Evolutionary conservation across 2,113 vertebrate species (phyloP).

Genomic region (Hyperoodon ampullatus): DNA sequence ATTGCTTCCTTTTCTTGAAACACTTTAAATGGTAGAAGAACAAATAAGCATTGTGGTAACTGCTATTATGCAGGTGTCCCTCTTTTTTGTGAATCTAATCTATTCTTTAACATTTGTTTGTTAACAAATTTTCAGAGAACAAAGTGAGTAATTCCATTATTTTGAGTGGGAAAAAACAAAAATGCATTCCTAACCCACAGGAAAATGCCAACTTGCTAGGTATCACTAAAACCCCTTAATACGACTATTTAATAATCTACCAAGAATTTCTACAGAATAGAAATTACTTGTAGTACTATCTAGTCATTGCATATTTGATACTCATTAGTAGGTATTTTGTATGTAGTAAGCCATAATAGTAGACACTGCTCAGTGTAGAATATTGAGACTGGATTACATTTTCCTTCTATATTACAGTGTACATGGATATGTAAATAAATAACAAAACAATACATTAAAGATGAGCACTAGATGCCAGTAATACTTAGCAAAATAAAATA

Average conservation of each 20-base stretch:
- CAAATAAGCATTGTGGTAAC: not conserved
- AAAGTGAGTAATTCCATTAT: not conserved
- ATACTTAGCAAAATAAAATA: slow-evolving; percentile 32
- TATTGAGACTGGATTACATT: not conserved
- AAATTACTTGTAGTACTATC: not conserved
- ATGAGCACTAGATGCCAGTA: not conserved
- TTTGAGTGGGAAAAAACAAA: slow-evolving; percentile 43
- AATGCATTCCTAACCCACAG: not conserved
- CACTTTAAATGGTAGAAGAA: slow-evolving; percentile 16
- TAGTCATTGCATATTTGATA: not conserved
- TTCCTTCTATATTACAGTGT: not conserved
- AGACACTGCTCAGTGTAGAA: not conserved
- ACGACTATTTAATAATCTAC: not conserved
- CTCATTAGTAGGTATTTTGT: not conserved
- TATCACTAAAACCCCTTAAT: not conserved
- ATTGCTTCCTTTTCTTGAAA: slow-evolving; percentile 32
- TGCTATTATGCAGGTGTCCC: not conserved
- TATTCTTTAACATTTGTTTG: slow-evolving; percentile 18
- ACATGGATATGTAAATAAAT: not conserved
- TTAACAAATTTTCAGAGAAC: not conserved
- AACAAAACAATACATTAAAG: not conserved
- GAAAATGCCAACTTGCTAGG: not conserved
- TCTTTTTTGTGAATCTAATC: not conserved
- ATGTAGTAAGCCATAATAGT: not conserved
- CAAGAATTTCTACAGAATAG: slow-evolving; percentile 2